A percentile compares a stretch with the other conserved stretches of the same genome.
Evolutionary conservation across 2,113 vertebrate genomes (phyloP).

Genomic region (Dicentrarchus labrax): DNA sequence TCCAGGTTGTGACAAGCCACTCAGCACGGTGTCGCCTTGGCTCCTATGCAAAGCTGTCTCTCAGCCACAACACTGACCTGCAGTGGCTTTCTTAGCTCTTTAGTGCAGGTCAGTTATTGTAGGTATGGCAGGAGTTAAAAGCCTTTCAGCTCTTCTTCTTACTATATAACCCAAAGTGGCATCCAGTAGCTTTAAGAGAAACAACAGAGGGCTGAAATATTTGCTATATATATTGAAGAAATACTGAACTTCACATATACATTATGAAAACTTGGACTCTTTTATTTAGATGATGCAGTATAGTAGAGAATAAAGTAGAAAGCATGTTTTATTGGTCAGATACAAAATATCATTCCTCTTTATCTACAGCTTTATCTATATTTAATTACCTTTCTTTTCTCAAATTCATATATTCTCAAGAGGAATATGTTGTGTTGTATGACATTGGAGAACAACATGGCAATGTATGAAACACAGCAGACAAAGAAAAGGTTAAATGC

Average conservation of each 20-base stretch:
- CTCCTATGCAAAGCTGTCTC: constrained; percentile 11
- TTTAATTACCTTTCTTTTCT: not conserved
- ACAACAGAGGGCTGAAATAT: not conserved
- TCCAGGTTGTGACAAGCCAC: constrained; percentile 51
- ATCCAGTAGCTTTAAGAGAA: not conserved
- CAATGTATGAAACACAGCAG: constrained; percentile 53
- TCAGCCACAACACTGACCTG: constrained; percentile 22
- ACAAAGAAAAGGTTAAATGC: constrained; percentile 37
- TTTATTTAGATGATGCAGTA: constrained; percentile 40
- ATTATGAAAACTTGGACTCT: constrained; percentile 18
- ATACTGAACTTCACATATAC: constrained; percentile 1
- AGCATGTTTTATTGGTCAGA: constrained; percentile 35
- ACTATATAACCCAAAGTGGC: not conserved
- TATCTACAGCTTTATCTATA: constrained; percentile 11
- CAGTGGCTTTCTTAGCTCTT: not conserved
- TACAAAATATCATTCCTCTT: constrained; percentile 42
- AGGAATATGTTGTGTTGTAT: not conserved
- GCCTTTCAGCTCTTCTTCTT: constrained; percentile 11
- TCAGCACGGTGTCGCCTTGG: constrained; percentile 33
- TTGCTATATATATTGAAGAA: constrained; percentile 16
- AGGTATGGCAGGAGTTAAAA: constrained; percentile 4
- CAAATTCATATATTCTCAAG: not conserved
- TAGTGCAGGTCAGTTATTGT: constrained; percentile 11
- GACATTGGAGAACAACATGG: not conserved
- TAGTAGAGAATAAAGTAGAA: constrained; percentile 15